Percentiles rank a stretch among this genome's conserved stretches.
These are phyloP conservation scores for Urophycis tenuis DNA, from an alignment of 2,797 vertebrate genomes.

Conservation along the genomic window DNA sequence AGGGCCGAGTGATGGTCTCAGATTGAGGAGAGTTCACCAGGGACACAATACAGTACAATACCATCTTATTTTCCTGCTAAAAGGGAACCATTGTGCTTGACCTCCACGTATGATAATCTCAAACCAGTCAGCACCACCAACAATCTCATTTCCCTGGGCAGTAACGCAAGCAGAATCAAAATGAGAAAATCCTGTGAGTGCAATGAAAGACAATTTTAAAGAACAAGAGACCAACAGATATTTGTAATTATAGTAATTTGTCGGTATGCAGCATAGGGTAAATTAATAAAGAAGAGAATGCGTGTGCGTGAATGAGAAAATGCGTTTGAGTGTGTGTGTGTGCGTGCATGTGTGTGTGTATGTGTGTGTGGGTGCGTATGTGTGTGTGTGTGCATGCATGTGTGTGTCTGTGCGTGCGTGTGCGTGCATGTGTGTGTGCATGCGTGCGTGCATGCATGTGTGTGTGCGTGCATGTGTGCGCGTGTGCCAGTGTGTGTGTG, in stretches of 20 bases:
- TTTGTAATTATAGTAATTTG: constrained; percentile 56
- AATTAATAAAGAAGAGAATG: not conserved
- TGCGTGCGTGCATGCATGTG: not conserved
- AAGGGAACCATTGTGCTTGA: constrained; percentile 67
- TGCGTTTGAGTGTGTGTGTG: not conserved
- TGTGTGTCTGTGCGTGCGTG: not conserved
- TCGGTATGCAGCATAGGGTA: not conserved
- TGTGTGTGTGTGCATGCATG: no score
- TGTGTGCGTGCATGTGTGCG: not conserved
- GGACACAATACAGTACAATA: constrained; percentile 53
- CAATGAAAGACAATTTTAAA: constrained; percentile 63
- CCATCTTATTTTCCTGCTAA: constrained; percentile 62
- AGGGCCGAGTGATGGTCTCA: constrained; percentile 51
- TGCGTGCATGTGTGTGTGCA: not conserved
- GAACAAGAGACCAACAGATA: constrained; percentile 57
- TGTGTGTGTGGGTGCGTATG: not conserved
- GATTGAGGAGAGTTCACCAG: constrained; percentile 55
- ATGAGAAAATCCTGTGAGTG: constrained; percentile 59
- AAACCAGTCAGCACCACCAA: constrained; percentile 46
- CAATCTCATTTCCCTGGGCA: constrained; percentile 59
- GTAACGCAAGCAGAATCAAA: constrained; percentile 47
- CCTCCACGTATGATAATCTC: constrained; percentile 65
- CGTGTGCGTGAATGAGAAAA: no score
- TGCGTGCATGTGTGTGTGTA: not conserved
- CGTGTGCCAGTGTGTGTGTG: not conserved